phyloP scores from a whole-genome alignment of 2,797 vertebrate species.

The Rhabdophis nuchalis region DNA sequence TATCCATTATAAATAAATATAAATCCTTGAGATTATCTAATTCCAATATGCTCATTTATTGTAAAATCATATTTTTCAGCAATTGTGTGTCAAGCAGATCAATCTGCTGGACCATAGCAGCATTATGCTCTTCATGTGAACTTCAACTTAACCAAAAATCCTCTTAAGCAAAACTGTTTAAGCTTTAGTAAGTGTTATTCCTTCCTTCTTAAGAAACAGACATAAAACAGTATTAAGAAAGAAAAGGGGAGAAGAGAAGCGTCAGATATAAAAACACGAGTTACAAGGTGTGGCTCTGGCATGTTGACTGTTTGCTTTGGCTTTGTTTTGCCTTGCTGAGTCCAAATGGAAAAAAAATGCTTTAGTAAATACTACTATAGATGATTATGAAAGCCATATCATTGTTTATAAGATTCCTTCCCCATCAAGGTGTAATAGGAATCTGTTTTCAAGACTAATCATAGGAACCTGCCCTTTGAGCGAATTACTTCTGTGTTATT shows the following conservation, averaged over 20 bases:
- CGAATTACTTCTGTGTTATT: neutral
- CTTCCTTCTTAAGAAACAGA: neutral
- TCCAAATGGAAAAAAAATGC: neutral
- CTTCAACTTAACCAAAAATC: neutral
- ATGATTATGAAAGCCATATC: neutral
- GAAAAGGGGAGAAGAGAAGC: neutral
- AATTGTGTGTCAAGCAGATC: neutral
- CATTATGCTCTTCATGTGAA: neutral
- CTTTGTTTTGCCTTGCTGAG: neutral
- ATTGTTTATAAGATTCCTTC: neutral
- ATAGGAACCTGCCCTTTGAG: neutral
- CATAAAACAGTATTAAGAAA: neutral
- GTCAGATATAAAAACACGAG: neutral
- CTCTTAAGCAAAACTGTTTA: neutral
- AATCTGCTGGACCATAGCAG: neutral
- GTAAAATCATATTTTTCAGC: neutral
- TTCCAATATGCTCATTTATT: neutral
- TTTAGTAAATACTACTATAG: neutral
- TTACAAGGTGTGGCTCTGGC: neutral
- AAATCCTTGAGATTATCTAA: neutral
- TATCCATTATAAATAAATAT: neutral
- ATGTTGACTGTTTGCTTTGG: neutral
- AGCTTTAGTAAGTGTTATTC: neutral
- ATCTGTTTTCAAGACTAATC: neutral
- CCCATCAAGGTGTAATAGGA: neutral